phyloP scores from a whole-genome alignment of 2,113 vertebrate species.

The Pantherophis guttatus region DNA sequence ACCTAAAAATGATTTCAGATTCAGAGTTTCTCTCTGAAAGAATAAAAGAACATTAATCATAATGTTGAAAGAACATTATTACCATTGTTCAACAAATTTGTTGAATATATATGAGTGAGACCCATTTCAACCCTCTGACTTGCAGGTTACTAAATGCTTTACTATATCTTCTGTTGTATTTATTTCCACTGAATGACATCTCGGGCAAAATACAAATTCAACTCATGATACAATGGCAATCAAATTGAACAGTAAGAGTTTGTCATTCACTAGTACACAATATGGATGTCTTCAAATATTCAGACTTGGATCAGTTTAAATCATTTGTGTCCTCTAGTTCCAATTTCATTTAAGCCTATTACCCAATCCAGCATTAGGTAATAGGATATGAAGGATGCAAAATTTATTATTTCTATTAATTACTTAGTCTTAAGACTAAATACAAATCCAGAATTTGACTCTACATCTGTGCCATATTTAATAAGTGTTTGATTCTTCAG shows the following conservation, averaged over 20 bases:
- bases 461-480: neutral
- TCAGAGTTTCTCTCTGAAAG: neutral
- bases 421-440: neutral
- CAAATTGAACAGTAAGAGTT: neutral
- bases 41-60: neutral
- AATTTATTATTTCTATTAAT: neutral
- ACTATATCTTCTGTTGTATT: conserved; percentile 33
- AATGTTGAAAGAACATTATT: neutral
- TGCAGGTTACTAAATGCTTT: neutral
- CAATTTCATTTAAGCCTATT: conserved; percentile 21
- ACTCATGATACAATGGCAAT: neutral
- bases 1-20: neutral
- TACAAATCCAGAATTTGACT: neutral
- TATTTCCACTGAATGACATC: conserved; percentile 26
- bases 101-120: neutral
- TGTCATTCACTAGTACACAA: rapidly evolving
- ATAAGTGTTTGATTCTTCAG: neutral
- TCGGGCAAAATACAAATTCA: conserved; percentile 21
- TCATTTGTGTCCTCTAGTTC: conserved; percentile 62
- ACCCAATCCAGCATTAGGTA: neutral
- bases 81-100: neutral
- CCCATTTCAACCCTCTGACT: neutral
- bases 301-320: conserved; percentile 30
- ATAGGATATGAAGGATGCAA: neutral
- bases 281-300: conserved; percentile 13